Conservation (phyloP, 1,140 invertebrate genomes). For the Drepana arcuata region DNA sequence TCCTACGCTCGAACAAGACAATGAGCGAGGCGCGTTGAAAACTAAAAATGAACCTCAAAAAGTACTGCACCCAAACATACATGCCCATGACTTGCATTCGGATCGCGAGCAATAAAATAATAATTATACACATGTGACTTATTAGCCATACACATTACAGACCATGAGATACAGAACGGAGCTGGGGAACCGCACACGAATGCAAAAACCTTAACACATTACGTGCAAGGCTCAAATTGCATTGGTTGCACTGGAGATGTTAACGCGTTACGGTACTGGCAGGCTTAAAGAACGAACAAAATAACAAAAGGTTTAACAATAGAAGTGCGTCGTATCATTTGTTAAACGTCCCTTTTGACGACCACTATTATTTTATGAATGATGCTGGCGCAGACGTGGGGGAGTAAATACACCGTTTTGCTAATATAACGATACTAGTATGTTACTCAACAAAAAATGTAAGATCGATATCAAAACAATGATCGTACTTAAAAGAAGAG, state of each 20-base stretch:
- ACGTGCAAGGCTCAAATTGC: not conserved
- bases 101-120: slow-evolving; percentile 56
- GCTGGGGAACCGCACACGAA: too few relatives aligned
- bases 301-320: slow-evolving; percentile 62
- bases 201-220: too few relatives aligned
- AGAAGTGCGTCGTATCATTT: slow-evolving; percentile 61
- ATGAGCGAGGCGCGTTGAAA: slow-evolving; percentile 22
- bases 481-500: too few relatives aligned
- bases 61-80: slow-evolving; percentile 30
- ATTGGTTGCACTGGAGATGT: not conserved
- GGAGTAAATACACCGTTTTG: slow-evolving; percentile 22
- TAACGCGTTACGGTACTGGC: not conserved
- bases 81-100: slow-evolving; percentile 46
- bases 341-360: slow-evolving; percentile 64
- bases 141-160: slow-evolving; percentile 47
- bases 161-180: slow-evolving; percentile 23
- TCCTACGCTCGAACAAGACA: slow-evolving; percentile 27
- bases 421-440: too few relatives aligned
- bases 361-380: slow-evolving; percentile 64
- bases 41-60: slow-evolving; percentile 20
- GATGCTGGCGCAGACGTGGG: slow-evolving; percentile 31
- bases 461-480: too few relatives aligned
- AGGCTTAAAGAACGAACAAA: slow-evolving; percentile 19
- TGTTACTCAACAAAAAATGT: too few relatives aligned
- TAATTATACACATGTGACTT: slow-evolving; percentile 67